Evolutionary conservation across 1,140 invertebrate genomes (phyloP), one percentile per base, ranked within the genome.

Genomic region (Chironomus tepperi): DNA sequence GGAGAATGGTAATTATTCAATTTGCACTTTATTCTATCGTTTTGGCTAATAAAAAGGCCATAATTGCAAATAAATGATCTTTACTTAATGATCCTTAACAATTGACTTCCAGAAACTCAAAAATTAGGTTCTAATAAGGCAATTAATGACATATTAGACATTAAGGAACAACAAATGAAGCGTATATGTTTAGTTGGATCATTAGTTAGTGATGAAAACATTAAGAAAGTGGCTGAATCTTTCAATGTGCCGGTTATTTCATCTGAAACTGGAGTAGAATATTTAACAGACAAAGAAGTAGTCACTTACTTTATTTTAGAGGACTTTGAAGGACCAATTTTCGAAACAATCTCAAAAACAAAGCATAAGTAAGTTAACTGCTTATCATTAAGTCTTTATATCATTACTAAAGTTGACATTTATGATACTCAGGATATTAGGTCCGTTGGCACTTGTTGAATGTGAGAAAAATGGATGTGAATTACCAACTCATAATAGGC

Each of bases 401-500:
- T 70, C 34, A 1, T 57, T 57, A 42, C 6, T 47, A 16, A 7
- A 76, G 6, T 75, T 1, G 1, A 12, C 8, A 15, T 43, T 8
- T 74, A 73, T 67, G 75, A 80, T n/a, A n/a, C n/a, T 16, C 82
- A 90, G 89, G 82, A 87, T 92, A 81, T 82, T 93, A 83, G 89
- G 91, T 77, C 91, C 89, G 77, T 88, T 90, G 78, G 90, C 93
- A 79, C 84, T 94, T 77, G 82, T 91, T 80, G 89, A 93, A 82
- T 82, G 92, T 80, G 87, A 91, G 78, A 83, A 87, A 79, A 87
- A 88, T 83, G 87, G 89, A 75, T 86, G 90, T 79, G 84, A 88
- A 79, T 85, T 89, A 80, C 85, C 87, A 81, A 87, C 88, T 78
- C 91, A 91, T 78, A 85, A 86, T 76, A 86, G 94, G 74, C 95